phyloP scores from a whole-genome alignment of 2,113 vertebrate species.

The Crotalus tigris region DNA sequence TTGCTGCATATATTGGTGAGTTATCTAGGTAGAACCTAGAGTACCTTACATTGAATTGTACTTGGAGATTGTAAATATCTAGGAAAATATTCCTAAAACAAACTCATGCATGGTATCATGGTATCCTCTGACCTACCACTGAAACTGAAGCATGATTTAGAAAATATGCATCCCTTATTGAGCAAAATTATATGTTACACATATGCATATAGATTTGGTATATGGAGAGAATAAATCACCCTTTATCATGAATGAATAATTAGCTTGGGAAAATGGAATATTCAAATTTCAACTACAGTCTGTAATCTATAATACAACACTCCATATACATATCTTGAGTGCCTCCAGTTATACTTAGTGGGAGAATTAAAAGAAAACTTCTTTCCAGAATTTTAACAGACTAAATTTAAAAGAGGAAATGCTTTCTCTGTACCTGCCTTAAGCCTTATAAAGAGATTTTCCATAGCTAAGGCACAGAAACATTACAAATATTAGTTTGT shows the following conservation, averaged over 20 bases:
- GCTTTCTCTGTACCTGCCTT: slow-evolving; percentile 6
- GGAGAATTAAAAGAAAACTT: slow-evolving; percentile 26
- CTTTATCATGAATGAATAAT: background rate
- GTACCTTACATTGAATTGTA: background rate
- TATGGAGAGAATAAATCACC: background rate
- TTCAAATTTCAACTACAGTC: background rate
- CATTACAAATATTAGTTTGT: slow-evolving; percentile 43
- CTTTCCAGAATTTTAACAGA: background rate
- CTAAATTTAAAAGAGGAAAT: slow-evolving; percentile 3
- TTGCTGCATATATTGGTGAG: background rate
- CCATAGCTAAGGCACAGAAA: slow-evolving; percentile 46
- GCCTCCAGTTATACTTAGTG: background rate
- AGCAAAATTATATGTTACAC: background rate
- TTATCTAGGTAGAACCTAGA: background rate
- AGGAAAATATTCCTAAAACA: background rate
- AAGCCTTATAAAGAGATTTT: slow-evolving; percentile 54
- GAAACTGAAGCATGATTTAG: background rate
- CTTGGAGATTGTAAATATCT: background rate
- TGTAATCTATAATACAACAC: background rate
- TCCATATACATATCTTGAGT: background rate
- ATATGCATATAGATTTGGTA: background rate
- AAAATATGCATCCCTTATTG: background rate
- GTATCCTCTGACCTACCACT: background rate
- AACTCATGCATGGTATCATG: fast-evolving
- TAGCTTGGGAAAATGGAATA: background rate